Percentiles rank a stretch among this genome's conserved stretches.
Conservation (phyloP, 2,113 vertebrate genomes). For the Trinectes maculatus region DNA sequence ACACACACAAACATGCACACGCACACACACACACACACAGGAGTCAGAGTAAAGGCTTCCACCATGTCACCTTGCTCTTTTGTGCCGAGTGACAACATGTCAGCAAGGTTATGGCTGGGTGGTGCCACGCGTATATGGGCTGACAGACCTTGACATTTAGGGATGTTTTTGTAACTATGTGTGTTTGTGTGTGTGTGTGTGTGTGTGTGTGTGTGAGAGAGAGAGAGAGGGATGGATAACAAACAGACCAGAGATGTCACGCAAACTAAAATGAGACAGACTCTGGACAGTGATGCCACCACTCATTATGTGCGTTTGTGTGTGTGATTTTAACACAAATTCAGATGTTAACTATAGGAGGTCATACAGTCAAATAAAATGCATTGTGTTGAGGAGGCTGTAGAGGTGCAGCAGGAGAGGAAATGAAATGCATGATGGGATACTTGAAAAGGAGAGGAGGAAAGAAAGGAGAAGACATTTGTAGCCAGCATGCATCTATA, state of each 20-base stretch:
- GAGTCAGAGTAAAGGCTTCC: conserved; percentile 9
- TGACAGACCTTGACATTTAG: conserved; percentile 60
- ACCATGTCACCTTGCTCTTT: conserved; percentile 61
- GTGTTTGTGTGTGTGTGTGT: conserved; percentile 28
- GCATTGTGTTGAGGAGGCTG: conserved; percentile 18
- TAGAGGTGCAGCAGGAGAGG: conserved; percentile 10
- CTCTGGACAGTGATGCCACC: conserved; percentile 1
- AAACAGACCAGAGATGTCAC: conserved; percentile 28
- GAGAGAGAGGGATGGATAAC: conserved; percentile 15
- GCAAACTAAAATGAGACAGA: conserved; percentile 30
- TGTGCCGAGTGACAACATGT: conserved; percentile 64
- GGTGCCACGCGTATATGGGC: conserved; percentile 32
- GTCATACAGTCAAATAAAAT: conserved; percentile 17
- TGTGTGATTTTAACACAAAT: neutral
- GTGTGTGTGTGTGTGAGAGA: conserved; percentile 15
- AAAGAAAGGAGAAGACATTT: conserved; percentile 38
- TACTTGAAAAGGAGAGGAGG: conserved; percentile 19
- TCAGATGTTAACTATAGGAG: conserved; percentile 41
- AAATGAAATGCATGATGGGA: conserved; percentile 47
- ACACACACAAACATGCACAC: conserved; percentile 2
- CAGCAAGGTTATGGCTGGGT: conserved; percentile 59
- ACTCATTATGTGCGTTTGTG: neutral
- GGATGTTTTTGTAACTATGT: conserved; percentile 42
- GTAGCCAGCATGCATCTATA: conserved; percentile 41
- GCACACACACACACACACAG: conserved; percentile 11